A percentile compares a stretch with the other conserved stretches of the same genome.
Conservation (phyloP, 2,888 invertebrate species). For the Nomada flava region DNA sequence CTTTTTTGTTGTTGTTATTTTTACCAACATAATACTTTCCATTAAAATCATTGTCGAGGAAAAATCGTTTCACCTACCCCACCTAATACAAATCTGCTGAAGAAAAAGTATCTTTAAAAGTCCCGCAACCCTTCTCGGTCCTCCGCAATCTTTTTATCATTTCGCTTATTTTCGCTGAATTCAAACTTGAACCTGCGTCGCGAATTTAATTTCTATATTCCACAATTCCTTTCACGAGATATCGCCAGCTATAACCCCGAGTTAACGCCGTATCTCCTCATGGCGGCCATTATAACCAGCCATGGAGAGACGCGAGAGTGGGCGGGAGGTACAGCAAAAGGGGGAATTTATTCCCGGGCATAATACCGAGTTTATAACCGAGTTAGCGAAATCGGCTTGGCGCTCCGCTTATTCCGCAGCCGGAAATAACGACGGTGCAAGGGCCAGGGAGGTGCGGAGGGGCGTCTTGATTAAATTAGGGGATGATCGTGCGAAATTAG, state of each 20-base stretch:
- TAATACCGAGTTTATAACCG: conserved; percentile 81
- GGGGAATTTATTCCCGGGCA: conserved; percentile 64
- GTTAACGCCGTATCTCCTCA: conserved; percentile 71
- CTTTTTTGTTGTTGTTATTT: no score
- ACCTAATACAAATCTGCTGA: no score
- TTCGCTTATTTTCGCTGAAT: not conserved
- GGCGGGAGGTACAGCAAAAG: conserved; percentile 31
- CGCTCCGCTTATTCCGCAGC: conserved; percentile 61
- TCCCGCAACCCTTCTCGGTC: no score
- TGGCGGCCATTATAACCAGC: conserved; percentile 77
- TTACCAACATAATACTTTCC: no score
- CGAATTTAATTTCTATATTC: not conserved
- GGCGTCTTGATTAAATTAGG: conserved; percentile 82
- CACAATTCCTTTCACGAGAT: conserved; percentile 5
- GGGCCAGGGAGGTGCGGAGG: conserved; percentile 50
- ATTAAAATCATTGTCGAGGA: no score
- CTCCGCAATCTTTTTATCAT: no score
- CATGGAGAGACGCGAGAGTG: conserved; percentile 40
- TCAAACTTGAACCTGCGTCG: not conserved
- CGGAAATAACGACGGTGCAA: conserved; percentile 64
- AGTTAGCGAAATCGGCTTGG: conserved; percentile 78
- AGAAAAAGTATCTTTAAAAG: no score
- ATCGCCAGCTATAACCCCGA: conserved; percentile 38
- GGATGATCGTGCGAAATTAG: conserved; percentile 82
- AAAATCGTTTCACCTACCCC: no score